Evolutionary conservation across 2,113 vertebrate species (phyloP).

Genomic region (Gallinago media): DNA sequence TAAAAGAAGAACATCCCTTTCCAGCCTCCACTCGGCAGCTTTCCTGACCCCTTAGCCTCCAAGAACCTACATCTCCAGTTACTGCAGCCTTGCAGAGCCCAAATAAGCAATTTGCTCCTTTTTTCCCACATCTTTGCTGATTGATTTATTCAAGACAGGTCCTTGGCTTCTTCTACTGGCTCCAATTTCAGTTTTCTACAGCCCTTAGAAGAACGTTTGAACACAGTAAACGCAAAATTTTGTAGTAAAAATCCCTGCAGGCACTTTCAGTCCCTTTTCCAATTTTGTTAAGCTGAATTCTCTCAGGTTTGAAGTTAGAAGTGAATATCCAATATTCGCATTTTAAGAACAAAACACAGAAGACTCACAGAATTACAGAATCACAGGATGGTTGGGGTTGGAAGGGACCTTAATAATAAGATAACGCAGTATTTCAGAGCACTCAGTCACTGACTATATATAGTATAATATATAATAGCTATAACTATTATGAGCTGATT

Average conservation of each 20-base stretch:
- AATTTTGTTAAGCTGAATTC: background rate
- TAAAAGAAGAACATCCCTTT: background rate
- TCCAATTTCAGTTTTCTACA: background rate
- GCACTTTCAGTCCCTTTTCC: background rate
- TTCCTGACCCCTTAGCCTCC: background rate
- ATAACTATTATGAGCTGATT: accelerated
- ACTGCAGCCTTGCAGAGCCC: background rate
- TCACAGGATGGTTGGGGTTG: background rate
- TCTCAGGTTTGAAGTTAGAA: background rate
- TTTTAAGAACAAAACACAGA: background rate
- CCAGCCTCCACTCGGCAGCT: accelerated
- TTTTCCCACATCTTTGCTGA: background rate
- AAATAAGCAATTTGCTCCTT: background rate
- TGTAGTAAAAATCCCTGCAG: background rate
- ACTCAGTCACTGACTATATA: background rate
- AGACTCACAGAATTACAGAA: background rate
- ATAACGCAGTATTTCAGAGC: background rate
- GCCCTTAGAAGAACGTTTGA: background rate
- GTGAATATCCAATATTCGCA: background rate
- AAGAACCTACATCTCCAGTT: too few species aligned
- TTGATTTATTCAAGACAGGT: background rate
- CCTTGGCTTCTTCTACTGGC: background rate
- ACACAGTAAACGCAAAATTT: background rate
- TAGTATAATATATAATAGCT: too few species aligned
- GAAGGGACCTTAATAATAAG: too few species aligned